phyloP scores from a whole-genome alignment of 2,113 vertebrate genomes.

The Accipiter virgatus region DNA sequence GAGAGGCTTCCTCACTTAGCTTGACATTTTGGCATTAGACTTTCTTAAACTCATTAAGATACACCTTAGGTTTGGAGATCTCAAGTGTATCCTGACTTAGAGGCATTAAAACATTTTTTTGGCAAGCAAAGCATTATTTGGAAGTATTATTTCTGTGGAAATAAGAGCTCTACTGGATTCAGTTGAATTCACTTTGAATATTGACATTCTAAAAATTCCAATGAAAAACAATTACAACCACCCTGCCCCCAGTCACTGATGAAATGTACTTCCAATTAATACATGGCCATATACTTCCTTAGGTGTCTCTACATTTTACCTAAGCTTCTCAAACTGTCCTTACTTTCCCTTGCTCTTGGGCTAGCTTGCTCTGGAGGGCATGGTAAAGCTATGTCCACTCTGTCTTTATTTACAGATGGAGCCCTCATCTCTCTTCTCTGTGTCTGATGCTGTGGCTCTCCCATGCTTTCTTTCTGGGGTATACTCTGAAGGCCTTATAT shows the following conservation, averaged over 20 bases:
- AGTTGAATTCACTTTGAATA: background rate
- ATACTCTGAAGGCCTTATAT: background rate
- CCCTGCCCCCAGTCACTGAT: rapidly evolving
- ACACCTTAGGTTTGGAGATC: background rate
- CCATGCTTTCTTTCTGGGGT: background rate
- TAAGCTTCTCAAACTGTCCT: background rate
- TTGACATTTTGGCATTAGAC: background rate
- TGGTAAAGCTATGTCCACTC: background rate
- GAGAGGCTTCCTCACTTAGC: background rate
- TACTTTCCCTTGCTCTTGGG: background rate
- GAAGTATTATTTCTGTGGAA: background rate
- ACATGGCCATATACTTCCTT: background rate
- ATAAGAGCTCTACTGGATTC: background rate
- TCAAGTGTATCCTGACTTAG: background rate
- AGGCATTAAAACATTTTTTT: background rate
- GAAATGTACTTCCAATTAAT: background rate
- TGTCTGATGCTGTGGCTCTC: background rate
- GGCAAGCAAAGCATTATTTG: background rate
- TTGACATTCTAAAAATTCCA: background rate
- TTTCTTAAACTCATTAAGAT: background rate
- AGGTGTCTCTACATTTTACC: background rate
- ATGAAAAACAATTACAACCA: background rate
- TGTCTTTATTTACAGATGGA: background rate
- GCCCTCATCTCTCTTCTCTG: background rate
- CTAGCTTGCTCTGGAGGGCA: background rate